Percentiles rank a stretch among this genome's conserved stretches.
phyloP scores from a whole-genome alignment of 2,888 invertebrate genomes.

The Hyppa rectilinea region DNA sequence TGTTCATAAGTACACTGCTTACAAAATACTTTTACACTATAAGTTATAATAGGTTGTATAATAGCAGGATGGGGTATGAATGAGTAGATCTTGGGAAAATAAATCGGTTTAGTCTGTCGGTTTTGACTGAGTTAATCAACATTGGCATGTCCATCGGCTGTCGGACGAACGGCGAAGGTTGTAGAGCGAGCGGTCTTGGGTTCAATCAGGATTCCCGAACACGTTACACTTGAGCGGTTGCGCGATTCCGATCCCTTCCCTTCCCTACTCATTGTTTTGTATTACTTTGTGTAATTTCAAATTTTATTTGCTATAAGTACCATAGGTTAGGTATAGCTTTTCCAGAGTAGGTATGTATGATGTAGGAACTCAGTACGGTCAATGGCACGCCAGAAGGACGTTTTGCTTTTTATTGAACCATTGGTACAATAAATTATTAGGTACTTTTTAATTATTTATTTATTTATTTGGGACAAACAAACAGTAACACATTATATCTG shows the following conservation, averaged over 20 bases:
- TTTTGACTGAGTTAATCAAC: neutral
- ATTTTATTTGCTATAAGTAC: neutral
- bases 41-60: slow-evolving; percentile 22
- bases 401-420: too few species aligned
- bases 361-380: too few species aligned
- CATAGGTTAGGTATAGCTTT: too few species aligned
- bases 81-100: slow-evolving; percentile 34
- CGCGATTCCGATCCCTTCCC: neutral
- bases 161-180: neutral
- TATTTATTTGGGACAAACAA: too few species aligned
- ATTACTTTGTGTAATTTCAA: neutral
- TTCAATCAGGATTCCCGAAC: neutral
- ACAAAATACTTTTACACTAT: slow-evolving; percentile 61
- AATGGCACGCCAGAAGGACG: too few species aligned
- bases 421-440: too few species aligned
- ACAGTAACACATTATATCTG: too few species aligned
- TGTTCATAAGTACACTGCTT: slow-evolving; percentile 65
- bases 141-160: neutral
- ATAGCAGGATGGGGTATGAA: slow-evolving; percentile 10
- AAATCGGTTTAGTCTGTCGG: slow-evolving; percentile 8
- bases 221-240: neutral
- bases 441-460: too few species aligned
- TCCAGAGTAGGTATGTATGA: too few species aligned
- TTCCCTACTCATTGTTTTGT: neutral
- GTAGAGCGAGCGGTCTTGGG: neutral